Conservation (phyloP, 2,113 vertebrate genomes). For the Ameiurus melas region DNA sequence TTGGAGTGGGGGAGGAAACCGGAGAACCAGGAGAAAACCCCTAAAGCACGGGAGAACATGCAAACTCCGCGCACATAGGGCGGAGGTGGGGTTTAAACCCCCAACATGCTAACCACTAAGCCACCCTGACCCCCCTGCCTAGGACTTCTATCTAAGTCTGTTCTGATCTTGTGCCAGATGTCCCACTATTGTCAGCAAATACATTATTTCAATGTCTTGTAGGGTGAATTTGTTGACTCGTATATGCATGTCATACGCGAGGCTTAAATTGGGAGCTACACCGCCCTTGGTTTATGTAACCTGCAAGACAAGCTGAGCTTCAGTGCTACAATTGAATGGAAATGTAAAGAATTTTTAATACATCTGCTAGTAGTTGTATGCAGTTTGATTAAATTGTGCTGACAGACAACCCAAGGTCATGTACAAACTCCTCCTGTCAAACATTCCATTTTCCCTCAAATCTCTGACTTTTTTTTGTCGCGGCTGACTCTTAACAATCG, state of each 20-base stretch:
- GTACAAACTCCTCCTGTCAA: background rate
- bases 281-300: background rate
- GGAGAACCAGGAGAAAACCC: too few species aligned
- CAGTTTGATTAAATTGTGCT: background rate
- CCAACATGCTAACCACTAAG: too few species aligned
- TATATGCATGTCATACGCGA: background rate
- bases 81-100: too few species aligned
- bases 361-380: background rate
- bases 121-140: too few species aligned
- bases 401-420: background rate
- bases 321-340: background rate
- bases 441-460: background rate
- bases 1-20: too few species aligned
- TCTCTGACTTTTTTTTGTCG: background rate
- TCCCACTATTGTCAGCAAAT: background rate
- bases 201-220: background rate
- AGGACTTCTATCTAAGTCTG: too few species aligned
- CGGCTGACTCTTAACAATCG: background rate
- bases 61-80: too few species aligned
- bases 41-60: too few species aligned
- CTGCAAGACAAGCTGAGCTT: background rate
- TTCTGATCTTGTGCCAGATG: background rate
- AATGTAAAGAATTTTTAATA: slow-evolving; percentile 12
- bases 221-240: background rate
- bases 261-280: background rate